Evolutionary conservation across 2,797 vertebrate species (phyloP).

Genomic region (Astyanax mexicanus): DNA sequence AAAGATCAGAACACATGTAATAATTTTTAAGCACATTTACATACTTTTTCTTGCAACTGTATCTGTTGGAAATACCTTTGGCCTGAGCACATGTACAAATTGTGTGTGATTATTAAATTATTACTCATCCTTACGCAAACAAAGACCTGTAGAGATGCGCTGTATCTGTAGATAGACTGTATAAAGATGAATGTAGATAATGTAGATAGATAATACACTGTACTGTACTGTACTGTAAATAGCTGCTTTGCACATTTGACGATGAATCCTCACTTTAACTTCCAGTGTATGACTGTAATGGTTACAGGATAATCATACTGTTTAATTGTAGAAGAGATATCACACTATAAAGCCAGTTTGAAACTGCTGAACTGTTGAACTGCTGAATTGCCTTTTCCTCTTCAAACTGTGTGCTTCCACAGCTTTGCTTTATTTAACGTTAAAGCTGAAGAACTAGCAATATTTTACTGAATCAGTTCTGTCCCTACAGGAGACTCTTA

Average conservation of each 20-base stretch:
- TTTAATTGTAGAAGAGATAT: not conserved
- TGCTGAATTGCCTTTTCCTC: not conserved
- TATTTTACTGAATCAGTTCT: not conserved
- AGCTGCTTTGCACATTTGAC: conserved; percentile 25
- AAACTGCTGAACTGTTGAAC: too few species aligned
- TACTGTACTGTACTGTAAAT: conserved; percentile 40
- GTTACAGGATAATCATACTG: not conserved
- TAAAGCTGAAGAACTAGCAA: not conserved
- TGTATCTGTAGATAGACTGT: conserved; percentile 30
- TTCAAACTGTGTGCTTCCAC: conserved; percentile 15
- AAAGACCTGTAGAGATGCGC: not conserved
- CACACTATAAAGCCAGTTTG: not conserved
- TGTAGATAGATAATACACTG: conserved; percentile 34
- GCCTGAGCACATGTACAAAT: not conserved
- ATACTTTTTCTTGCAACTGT: too few species aligned
- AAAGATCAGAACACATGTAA: too few species aligned
- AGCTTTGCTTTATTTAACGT: conserved; percentile 21
- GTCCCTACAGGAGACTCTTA: not conserved
- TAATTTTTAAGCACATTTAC: too few species aligned
- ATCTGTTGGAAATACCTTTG: not conserved
- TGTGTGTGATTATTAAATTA: not conserved
- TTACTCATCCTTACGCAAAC: not conserved
- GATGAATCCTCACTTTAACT: conserved; percentile 32
- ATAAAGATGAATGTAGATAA: conserved; percentile 18
- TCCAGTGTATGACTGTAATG: conserved; percentile 11